These are phyloP conservation scores for Lepisosteus osseus DNA, from an alignment of 2,113 vertebrate genomes.

Conservation along the genomic window DNA sequence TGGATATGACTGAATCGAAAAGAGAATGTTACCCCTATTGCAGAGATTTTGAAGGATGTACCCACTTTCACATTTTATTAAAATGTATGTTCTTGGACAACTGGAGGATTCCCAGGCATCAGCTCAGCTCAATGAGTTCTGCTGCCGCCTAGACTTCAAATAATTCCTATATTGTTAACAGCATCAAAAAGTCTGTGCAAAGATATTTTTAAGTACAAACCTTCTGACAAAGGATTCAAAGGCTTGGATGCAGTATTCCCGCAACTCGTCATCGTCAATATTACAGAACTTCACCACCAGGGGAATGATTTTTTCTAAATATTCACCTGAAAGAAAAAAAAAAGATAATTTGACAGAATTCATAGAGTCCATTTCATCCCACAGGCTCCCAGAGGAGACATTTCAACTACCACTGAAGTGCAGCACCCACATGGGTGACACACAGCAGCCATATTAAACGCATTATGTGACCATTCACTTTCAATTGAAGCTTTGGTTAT, in stretches of 20 bases:
- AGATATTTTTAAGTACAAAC: conserved; percentile 49
- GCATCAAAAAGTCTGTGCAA: neutral
- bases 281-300: conserved; percentile 98
- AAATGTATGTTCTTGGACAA: neutral
- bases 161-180: neutral
- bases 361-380: no score
- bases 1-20: neutral
- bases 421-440: no score
- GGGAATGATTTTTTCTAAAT: conserved; percentile 97
- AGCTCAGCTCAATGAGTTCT: neutral
- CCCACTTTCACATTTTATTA: neutral
- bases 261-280: conserved; percentile 91
- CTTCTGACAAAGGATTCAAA: conserved; percentile 97
- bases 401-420: neutral
- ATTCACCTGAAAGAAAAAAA: conserved; percentile 76
- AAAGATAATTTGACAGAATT: neutral
- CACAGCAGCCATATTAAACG: no score
- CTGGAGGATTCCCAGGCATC: no score
- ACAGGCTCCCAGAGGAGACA: neutral
- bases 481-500: no score
- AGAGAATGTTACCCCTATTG: neutral
- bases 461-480: no score
- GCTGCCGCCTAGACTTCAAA: neutral
- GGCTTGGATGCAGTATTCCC: conserved; percentile 98
- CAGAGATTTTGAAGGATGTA: no score